Evolutionary conservation across 2,113 vertebrate genomes (phyloP), one percentile per base, ranked within the genome.

Genomic region (Neofelis nebulosa): DNA sequence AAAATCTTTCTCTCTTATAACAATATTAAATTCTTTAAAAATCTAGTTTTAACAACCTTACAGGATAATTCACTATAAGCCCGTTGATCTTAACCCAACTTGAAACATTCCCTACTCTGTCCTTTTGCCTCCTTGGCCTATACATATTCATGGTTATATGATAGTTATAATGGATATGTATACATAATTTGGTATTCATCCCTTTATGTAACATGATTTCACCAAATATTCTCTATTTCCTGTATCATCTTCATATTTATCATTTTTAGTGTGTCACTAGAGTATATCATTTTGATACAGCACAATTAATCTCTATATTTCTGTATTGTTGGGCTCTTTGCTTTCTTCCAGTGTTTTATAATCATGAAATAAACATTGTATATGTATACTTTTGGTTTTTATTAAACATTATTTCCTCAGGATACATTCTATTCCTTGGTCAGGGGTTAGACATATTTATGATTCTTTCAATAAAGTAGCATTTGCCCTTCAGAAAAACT

Each of bases 371-470:
- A 94, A 94, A 96, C 19, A 74, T 80, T 80, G 21, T 65, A 55
- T 38, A 31, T 94, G 12, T 91, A 29, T 45, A 61, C n/a, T 52
- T 93, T 86, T 66, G 1, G 13, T 71, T 95, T 74, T 90, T 93
- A 91, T 96, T 96, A 95, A 95, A 88, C 29, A n/a, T 92, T 90
- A 52, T 96, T 96, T 93, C 94, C 74, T 97, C 45, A 23, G 61
- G 94, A 93, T 74, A 93, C 82, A 90, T 91, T 93, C 29, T 83
- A 68, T 94, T 63, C 50, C 74, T 90, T 80, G 66, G n/a, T 92
- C 41, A 95, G 52, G 57, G 52, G 48, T 87, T 95, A n/a, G 74
- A 41, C n/a, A 76, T 87, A 96, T 80, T 93, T 92, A 93, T 94
- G 74, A 97, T 94, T 97, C 81, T 96, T 96, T 95, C 76, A 96